Conservation (phyloP, 2,797 vertebrate species). For the Silurus aristotelis region DNA sequence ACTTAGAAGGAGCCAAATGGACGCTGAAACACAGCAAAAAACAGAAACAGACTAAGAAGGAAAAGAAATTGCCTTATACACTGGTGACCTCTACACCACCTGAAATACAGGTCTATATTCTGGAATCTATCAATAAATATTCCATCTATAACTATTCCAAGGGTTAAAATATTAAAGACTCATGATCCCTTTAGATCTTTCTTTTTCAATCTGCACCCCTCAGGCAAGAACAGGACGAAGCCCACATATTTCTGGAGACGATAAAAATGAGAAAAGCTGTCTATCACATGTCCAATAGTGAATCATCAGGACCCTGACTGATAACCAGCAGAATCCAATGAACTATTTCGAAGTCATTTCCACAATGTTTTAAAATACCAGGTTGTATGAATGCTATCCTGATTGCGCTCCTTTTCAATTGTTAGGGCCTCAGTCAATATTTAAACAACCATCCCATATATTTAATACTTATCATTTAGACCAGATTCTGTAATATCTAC, state of each 20-base stretch:
- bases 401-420: not conserved
- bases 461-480: not conserved
- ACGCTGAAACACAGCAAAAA: not conserved
- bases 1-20: not conserved
- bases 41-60: not conserved
- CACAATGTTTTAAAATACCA: not conserved
- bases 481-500: not conserved
- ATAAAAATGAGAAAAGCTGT: not conserved
- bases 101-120: not conserved
- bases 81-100: not conserved
- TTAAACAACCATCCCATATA: not conserved
- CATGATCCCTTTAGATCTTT: conserved; percentile 17
- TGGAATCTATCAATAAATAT: conserved; percentile 14
- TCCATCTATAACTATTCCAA: not conserved
- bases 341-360: not conserved
- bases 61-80: not conserved
- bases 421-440: not conserved
- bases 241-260: not conserved
- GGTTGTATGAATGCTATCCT: not conserved
- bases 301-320: not conserved
- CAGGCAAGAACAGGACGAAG: not conserved
- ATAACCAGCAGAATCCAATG: not conserved
- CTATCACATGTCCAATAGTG: not conserved
- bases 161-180: conserved; percentile 11
- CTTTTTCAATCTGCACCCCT: conserved; percentile 15